phyloP scores from a whole-genome alignment of 1,140 invertebrate species.

The Zophobas atratus region DNA sequence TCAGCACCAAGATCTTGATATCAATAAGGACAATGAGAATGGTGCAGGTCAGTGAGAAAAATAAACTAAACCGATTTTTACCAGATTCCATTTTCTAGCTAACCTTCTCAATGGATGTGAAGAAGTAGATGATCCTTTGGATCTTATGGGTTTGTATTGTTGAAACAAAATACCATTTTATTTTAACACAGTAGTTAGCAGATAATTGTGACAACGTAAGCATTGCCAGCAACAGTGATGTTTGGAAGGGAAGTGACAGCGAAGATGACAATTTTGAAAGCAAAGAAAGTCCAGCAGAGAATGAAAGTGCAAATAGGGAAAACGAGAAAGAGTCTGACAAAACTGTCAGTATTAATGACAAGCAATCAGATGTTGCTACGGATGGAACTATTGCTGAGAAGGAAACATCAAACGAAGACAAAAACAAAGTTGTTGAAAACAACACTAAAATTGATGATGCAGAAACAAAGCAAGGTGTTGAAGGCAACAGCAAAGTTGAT shows the following conservation, averaged over 20 bases:
- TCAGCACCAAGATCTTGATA: background rate
- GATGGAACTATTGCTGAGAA: background rate
- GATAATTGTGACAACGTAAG: constrained; percentile 12
- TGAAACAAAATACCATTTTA: background rate
- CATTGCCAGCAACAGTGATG: constrained; percentile 39
- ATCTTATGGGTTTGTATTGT: constrained; percentile 15
- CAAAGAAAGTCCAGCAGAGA: constrained; percentile 8
- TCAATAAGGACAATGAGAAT: constrained; percentile 12
- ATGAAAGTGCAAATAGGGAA: background rate
- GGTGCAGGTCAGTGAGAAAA: constrained; percentile 11
- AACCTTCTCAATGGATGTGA: constrained; percentile 16
- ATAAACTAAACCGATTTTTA: background rate
- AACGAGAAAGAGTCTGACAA: constrained; percentile 9
- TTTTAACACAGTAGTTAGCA: background rate
- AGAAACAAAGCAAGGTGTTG: too few species aligned
- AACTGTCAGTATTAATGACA: background rate
- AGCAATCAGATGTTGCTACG: background rate
- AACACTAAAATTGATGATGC: too few species aligned
- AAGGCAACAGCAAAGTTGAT: background rate
- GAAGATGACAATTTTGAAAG: constrained; percentile 26
- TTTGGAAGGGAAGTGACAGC: constrained; percentile 40
- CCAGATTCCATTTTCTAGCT: background rate
- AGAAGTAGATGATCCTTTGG: constrained; percentile 18
- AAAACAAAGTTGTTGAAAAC: too few species aligned
- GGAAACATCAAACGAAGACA: background rate